Evolutionary conservation across 2,113 vertebrate species (phyloP).

Genomic region (Polypterus bichir): DNA sequence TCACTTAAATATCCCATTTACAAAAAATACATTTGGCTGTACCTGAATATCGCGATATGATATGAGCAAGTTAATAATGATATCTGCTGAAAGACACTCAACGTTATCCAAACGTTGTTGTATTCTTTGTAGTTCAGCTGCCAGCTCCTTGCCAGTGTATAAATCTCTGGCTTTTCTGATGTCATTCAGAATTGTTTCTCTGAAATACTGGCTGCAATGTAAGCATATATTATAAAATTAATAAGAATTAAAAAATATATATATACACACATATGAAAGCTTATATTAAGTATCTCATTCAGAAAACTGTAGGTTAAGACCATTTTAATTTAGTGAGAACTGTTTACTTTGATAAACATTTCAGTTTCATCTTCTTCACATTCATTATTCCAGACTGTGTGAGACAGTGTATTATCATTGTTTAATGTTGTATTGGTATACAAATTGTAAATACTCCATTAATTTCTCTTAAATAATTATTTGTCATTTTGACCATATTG

Average conservation of each 20-base stretch:
- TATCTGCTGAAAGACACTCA: constrained; percentile 89
- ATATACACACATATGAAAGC: constrained; percentile 1
- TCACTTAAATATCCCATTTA: no score
- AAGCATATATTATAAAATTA: constrained; percentile 13
- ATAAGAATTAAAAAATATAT: neutral
- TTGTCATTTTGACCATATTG: no score
- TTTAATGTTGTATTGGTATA: no score
- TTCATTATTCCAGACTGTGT: no score
- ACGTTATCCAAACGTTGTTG: constrained; percentile 87
- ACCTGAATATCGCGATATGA: constrained; percentile 97
- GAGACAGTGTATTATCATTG: no score
- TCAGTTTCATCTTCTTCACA: no score
- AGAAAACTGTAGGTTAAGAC: no score
- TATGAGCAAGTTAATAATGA: constrained; percentile 88
- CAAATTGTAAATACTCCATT: no score
- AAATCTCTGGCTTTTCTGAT: constrained; percentile 86
- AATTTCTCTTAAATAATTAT: no score
- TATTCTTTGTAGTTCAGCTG: constrained; percentile 78
- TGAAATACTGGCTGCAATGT: constrained; percentile 75
- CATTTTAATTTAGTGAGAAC: no score
- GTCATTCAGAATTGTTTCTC: constrained; percentile 83
- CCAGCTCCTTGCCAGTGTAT: constrained; percentile 76
- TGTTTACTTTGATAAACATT: no score
- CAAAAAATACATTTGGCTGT: neutral
- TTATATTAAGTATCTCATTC: no score